Conservation (phyloP, 2,113 vertebrate species). For the Pelecanus crispus region DNA sequence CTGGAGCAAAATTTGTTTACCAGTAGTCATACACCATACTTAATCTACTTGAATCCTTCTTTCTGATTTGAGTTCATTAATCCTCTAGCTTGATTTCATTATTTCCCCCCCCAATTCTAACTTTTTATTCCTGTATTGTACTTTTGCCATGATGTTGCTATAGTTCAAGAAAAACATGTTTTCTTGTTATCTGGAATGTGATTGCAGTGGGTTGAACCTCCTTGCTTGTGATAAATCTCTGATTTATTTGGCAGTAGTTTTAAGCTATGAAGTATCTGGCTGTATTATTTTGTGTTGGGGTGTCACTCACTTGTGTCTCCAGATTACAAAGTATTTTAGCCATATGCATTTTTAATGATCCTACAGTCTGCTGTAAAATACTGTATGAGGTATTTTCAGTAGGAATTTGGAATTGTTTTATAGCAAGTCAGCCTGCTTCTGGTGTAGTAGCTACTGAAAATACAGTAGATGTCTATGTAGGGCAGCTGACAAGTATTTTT, state of each 20-base stretch:
- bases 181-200: not conserved
- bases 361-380: not conserved
- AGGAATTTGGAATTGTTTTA: not conserved
- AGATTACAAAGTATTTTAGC: not conserved
- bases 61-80: not conserved
- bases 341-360: not conserved
- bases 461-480: conserved; percentile 61
- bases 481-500: conserved; percentile 41
- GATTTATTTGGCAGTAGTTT: not conserved
- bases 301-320: not conserved
- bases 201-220: not conserved
- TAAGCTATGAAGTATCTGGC: not conserved
- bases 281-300: not conserved
- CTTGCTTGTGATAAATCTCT: not conserved
- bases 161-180: not conserved
- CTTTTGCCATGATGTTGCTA: not conserved
- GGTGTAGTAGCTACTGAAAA: conserved; percentile 22
- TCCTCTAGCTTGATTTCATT: not conserved
- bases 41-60: not conserved
- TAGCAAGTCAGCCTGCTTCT: not conserved
- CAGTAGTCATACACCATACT: not conserved
- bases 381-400: not conserved
- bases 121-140: not conserved
- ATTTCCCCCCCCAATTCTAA: not conserved
- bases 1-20: conserved; percentile 32